Evolutionary conservation across 2,888 invertebrate species (phyloP), one percentile per base, ranked within the genome.

Genomic region (Napeogenes inachia): DNA sequence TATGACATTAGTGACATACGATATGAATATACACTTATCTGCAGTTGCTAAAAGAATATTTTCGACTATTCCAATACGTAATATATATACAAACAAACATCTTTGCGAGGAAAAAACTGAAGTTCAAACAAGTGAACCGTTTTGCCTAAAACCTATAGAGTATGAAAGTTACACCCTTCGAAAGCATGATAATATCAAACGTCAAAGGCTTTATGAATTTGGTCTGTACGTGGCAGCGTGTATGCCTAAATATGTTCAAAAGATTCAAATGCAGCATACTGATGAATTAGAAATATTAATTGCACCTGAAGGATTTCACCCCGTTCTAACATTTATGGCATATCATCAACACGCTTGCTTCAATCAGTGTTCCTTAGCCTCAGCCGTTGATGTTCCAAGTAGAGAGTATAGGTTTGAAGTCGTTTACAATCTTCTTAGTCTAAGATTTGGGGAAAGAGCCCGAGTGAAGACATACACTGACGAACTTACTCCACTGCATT

Each of bases 401-500:
- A 81, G 89, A 32, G 71, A 64, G 21, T 89, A 71, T 56, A 78
- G 89, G 65, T 89, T 89, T 60, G 89, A 89, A 77, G 80, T 89
- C 0, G 63, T 77, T 3, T 89, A 89, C 67, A 75, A 75, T 45
- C 68, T 89, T 2, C 73, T 82, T 0, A 88, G 86, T 62, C 53
- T 85, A 21, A 78, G 89, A 54, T 89, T 75, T 61, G 69, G 73
- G 3, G 78, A 81, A 63, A 72, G 82, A 33, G 76, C 70, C 0
- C 71, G 79, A 62, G 76, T 89, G 0, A 88, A 87, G 66, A 86
- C 89, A 0, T 89, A 89, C 61, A 89, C 89, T 0, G 89, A 89
- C 42, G 89, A 89, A 68, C 68, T 89, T 13, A 85, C 89, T 0
- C 87, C 89, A 2, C 67, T 89, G 0, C 82, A 76, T 54, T 89